Conservation (phyloP, 2,113 vertebrate genomes). For the Anguilla rostrata region DNA sequence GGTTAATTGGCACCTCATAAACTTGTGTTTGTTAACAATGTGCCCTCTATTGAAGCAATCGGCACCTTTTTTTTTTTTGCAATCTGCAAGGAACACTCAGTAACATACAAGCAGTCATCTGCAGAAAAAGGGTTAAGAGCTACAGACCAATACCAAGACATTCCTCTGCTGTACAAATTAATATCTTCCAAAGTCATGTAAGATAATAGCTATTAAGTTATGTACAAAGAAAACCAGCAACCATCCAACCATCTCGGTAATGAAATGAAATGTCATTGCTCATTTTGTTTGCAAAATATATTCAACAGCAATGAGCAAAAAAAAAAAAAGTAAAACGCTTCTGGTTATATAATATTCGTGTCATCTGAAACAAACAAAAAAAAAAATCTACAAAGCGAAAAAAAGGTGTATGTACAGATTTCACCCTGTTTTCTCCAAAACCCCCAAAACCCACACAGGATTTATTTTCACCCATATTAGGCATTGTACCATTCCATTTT, state of each 20-base stretch:
- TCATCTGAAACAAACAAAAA: constrained; percentile 69
- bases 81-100: constrained; percentile 70
- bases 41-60: constrained; percentile 70
- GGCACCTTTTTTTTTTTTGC: constrained; percentile 65
- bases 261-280: constrained; percentile 76
- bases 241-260: constrained; percentile 78
- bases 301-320: constrained; percentile 68
- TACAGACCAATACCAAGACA: constrained; percentile 85
- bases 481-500: constrained; percentile 35
- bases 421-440: constrained; percentile 45
- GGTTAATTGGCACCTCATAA: constrained; percentile 52
- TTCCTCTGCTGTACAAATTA: constrained; percentile 92
- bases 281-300: constrained; percentile 71
- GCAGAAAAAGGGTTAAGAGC: constrained; percentile 77
- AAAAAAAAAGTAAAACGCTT: constrained; percentile 69
- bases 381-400: constrained; percentile 77
- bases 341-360: constrained; percentile 78
- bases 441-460: constrained; percentile 30
- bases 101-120: constrained; percentile 76
- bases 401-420: constrained; percentile 89
- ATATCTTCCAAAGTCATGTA: constrained; percentile 82
- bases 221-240: constrained; percentile 84
- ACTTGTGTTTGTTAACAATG: constrained; percentile 42
- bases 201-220: constrained; percentile 84
- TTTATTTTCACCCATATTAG: constrained; percentile 49